These are phyloP conservation scores for Phainopepla nitens DNA, from an alignment of 2,113 vertebrate genomes.

Conservation along the genomic window DNA sequence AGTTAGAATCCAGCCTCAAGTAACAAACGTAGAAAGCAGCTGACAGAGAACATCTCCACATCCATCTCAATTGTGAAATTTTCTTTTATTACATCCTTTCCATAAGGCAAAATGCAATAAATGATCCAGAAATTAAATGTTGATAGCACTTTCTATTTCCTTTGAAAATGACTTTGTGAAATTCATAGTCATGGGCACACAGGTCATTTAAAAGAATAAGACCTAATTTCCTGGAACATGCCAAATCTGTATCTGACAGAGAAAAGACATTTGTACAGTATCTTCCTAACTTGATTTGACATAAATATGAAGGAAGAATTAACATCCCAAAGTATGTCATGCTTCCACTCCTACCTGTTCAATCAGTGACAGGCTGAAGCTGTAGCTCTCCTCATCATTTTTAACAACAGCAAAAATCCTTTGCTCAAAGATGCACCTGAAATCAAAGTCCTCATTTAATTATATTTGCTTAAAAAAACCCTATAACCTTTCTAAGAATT, in stretches of 20 bases:
- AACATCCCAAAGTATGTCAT: not conserved
- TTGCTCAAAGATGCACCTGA: not conserved
- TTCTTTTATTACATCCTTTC: not conserved
- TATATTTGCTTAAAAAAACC: not conserved
- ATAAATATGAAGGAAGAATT: conserved; percentile 8
- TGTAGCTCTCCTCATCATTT: not conserved
- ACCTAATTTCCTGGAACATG: conserved; percentile 1
- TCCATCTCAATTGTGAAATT: not conserved
- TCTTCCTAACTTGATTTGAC: not conserved
- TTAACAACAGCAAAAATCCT: not conserved
- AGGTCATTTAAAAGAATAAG: not conserved
- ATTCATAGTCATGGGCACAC: not conserved
- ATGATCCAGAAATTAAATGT: conserved; percentile 12
- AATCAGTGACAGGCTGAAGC: not conserved
- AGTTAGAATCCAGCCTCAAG: not conserved
- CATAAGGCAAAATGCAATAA: not conserved
- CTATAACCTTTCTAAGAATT: not conserved
- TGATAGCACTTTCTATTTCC: conserved; percentile 3
- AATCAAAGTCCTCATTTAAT: not conserved
- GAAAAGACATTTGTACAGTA: not conserved
- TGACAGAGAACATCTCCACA: not conserved
- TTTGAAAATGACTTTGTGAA: conserved; percentile 1
- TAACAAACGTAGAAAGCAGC: not conserved
- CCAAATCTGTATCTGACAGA: not conserved
- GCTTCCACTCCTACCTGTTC: not conserved